Percentiles rank a stretch among this genome's conserved stretches.
Conservation (phyloP, 2,888 invertebrate species). For the Melangyna quadrimaculata region DNA sequence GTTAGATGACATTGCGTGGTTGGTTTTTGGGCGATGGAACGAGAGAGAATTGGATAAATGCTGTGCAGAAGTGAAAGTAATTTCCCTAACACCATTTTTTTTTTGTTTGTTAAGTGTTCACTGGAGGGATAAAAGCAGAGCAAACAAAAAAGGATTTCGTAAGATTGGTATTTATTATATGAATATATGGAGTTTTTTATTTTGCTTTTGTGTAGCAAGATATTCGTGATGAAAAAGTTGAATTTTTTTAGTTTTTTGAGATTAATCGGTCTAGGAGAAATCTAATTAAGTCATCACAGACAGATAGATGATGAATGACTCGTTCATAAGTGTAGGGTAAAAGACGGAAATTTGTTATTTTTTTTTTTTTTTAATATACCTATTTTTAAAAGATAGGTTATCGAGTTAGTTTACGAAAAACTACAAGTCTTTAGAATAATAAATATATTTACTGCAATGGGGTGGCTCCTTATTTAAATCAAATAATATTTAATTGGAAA, state of each 20-base stretch:
- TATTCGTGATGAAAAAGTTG: background rate
- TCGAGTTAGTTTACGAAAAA: too few relatives aligned
- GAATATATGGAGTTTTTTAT: background rate
- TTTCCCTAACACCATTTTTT: constrained; percentile 43
- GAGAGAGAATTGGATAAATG: constrained; percentile 53
- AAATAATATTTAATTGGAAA: too few relatives aligned
- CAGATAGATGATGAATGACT: background rate
- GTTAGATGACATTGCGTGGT: constrained; percentile 7
- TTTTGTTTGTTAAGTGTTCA: background rate
- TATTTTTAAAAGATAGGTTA: background rate
- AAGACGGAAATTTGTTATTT: background rate
- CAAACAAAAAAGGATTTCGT: constrained; percentile 7
- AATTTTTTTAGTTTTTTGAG: background rate
- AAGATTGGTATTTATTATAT: constrained; percentile 18
- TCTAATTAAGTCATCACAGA: constrained; percentile 2
- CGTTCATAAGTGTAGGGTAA: background rate
- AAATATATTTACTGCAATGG: too few relatives aligned
- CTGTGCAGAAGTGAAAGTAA: constrained; percentile 61
- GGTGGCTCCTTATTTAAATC: too few relatives aligned
- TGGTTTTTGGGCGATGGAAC: background rate
- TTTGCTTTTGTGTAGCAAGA: background rate
- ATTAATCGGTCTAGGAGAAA: background rate
- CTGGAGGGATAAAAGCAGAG: background rate
- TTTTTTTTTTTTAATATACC: background rate
- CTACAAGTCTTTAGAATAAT: too few relatives aligned